Percentiles rank a stretch among this genome's conserved stretches.
Evolutionary conservation across 37 sponge, comb jelly and placozoan species (phyloP).

Genomic region (Agelas oroides): DNA sequence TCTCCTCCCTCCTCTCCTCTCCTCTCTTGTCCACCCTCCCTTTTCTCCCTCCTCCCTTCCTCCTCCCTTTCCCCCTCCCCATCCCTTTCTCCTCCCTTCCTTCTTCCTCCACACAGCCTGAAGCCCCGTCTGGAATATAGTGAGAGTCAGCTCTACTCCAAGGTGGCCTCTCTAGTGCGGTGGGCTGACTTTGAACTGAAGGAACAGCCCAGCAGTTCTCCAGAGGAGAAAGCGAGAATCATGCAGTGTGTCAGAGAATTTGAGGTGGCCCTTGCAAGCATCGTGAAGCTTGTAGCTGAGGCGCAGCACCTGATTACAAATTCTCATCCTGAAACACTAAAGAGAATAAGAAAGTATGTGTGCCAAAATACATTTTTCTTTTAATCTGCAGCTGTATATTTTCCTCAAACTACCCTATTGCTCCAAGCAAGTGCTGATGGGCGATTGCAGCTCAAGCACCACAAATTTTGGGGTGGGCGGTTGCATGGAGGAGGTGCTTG

Average conservation of each 20-base stretch:
- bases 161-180: constrained; percentile 60
- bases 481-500: too few relatives aligned
- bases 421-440: too few relatives aligned
- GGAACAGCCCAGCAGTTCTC: neutral
- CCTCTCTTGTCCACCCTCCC: too few relatives aligned
- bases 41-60: neutral
- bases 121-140: constrained; percentile 27
- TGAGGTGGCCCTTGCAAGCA: constrained; percentile 26
- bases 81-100: neutral
- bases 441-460: too few relatives aligned
- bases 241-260: neutral
- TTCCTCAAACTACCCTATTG: too few relatives aligned
- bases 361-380: too few relatives aligned
- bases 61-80: neutral
- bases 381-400: too few relatives aligned
- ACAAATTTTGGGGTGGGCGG: too few relatives aligned
- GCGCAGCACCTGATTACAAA: neutral
- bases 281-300: constrained; percentile 37
- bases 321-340: neutral
- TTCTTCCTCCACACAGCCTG: constrained; percentile 18
- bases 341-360: neutral
- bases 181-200: constrained; percentile 65
- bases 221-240: neutral
- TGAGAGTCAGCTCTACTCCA: constrained; percentile 43
- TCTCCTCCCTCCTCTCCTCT: too few relatives aligned